These are phyloP conservation scores for Pristis pectinata DNA, from an alignment of 2,797 vertebrate genomes.

Conservation along the genomic window DNA sequence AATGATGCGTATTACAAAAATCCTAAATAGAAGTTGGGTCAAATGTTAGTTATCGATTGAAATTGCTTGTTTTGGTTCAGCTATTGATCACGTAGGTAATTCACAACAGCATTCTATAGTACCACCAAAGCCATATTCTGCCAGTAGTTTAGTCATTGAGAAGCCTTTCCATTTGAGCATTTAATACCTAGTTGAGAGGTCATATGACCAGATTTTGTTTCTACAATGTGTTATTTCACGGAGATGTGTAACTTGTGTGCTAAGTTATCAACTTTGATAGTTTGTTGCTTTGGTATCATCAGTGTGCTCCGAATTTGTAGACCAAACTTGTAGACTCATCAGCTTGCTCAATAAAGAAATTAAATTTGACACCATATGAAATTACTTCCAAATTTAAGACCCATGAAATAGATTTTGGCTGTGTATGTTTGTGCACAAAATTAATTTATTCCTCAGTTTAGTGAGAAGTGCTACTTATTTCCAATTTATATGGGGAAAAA, in stretches of 20 bases:
- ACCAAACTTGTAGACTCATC: not conserved
- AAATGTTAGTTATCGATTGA: not conserved
- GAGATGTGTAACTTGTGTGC: not conserved
- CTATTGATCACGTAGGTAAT: not conserved
- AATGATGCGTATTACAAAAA: not conserved
- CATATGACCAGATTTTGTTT: not conserved
- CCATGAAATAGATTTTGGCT: not conserved
- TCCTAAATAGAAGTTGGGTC: not conserved
- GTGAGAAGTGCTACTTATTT: not conserved
- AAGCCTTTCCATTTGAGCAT: not conserved
- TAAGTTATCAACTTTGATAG: not conserved
- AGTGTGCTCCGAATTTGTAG: not conserved
- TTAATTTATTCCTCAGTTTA: not conserved
- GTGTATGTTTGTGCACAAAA: not conserved
- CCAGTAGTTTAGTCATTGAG: not conserved
- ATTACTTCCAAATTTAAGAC: not conserved
- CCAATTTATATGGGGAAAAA: not conserved
- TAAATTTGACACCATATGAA: not conserved
- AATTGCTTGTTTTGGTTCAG: not conserved
- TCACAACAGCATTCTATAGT: not conserved
- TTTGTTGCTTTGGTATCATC: not conserved
- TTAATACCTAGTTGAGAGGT: not conserved
- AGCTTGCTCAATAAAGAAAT: not conserved
- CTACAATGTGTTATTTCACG: not conserved
- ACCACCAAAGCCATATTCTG: not conserved